These are phyloP conservation scores for Myrmecophaga tridactyla DNA, from an alignment of 2,113 vertebrate genomes.

Conservation along the genomic window DNA sequence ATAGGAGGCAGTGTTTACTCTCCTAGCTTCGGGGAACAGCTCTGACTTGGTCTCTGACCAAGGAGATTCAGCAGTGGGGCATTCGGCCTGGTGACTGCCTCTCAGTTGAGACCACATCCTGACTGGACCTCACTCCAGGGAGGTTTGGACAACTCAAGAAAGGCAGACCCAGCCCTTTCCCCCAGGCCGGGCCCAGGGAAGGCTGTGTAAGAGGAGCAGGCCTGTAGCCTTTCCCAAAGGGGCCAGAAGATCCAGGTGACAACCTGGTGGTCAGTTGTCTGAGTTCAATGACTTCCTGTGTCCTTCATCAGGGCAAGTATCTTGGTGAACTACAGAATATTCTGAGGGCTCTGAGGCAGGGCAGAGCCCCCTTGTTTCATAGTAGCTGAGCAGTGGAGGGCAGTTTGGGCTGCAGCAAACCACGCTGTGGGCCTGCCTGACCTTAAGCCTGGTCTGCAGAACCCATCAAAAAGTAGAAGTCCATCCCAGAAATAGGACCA, in stretches of 20 bases:
- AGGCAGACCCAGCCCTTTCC: conserved; percentile 12
- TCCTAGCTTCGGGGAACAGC: conserved; percentile 60
- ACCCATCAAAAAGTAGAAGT: background rate
- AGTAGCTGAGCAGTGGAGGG: background rate
- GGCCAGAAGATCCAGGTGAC: background rate
- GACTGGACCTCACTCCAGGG: conserved; percentile 43
- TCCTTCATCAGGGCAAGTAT: background rate
- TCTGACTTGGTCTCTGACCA: conserved; percentile 68
- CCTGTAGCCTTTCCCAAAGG: background rate
- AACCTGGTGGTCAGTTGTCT: background rate
- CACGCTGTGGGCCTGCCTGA: background rate
- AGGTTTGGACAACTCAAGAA: conserved; percentile 7
- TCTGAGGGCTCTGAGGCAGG: background rate
- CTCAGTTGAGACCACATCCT: conserved; percentile 66
- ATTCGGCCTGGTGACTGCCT: conserved; percentile 30
- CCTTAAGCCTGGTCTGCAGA: background rate
- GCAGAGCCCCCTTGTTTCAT: background rate
- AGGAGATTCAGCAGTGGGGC: conserved; percentile 30
- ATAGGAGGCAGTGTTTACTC: conserved; percentile 74
- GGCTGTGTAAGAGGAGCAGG: background rate
- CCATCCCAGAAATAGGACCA: background rate
- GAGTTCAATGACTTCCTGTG: background rate
- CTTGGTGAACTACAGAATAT: background rate
- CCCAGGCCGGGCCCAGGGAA: background rate
- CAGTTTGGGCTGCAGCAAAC: background rate